These are phyloP conservation scores for Jacana jacana DNA, from an alignment of 2,113 vertebrate species.

Conservation along the genomic window DNA sequence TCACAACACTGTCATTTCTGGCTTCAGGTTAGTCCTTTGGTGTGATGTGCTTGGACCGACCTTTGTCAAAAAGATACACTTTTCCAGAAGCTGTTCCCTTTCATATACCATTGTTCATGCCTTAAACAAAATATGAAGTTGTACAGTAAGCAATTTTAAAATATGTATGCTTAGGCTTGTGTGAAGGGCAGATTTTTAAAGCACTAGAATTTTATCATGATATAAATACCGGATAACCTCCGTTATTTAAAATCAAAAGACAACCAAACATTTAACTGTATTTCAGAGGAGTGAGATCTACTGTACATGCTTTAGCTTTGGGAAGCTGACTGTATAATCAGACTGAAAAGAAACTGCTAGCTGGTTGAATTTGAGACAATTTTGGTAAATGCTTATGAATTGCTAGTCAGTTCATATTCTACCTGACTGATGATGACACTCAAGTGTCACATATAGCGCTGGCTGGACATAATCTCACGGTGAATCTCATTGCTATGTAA, in stretches of 20 bases:
- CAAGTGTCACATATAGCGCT: neutral
- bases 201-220: constrained; percentile 73
- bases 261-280: neutral
- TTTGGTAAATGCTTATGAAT: constrained; percentile 7
- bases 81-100: constrained; percentile 69
- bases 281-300: constrained; percentile 17
- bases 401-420: constrained; percentile 11
- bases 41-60: constrained; percentile 66
- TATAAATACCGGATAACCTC: constrained; percentile 30
- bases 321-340: neutral
- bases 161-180: constrained; percentile 70
- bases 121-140: constrained; percentile 79
- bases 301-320: constrained; percentile 53
- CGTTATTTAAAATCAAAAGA: constrained; percentile 30
- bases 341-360: constrained; percentile 5
- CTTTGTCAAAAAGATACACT: constrained; percentile 62
- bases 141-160: constrained; percentile 77
- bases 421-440: neutral
- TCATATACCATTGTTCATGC: constrained; percentile 79
- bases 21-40: constrained; percentile 62
- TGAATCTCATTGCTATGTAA: constrained; percentile 41
- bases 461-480: neutral
- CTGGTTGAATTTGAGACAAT: neutral
- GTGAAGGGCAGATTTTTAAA: constrained; percentile 74
- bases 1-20: constrained; percentile 45